These are phyloP conservation scores for Adelges cooleyi DNA, from an alignment of 1,140 invertebrate genomes.

Conservation along the genomic window DNA sequence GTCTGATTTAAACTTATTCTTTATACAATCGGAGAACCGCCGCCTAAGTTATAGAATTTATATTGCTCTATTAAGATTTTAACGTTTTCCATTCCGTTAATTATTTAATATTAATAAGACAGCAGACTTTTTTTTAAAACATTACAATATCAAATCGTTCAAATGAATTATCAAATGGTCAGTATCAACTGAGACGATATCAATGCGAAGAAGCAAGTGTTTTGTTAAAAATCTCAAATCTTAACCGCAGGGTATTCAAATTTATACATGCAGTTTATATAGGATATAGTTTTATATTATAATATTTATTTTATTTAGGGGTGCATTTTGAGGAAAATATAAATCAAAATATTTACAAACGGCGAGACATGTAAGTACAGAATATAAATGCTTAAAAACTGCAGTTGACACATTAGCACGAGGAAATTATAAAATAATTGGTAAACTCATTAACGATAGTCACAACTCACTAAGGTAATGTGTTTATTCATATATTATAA, in stretches of 20 bases:
- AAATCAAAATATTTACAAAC: constrained; percentile 41
- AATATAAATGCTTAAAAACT: constrained; percentile 63
- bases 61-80: too few species aligned
- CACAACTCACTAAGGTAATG: constrained; percentile 64
- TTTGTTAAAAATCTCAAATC: constrained; percentile 55
- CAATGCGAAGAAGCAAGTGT: constrained; percentile 68
- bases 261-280: too few species aligned
- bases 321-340: neutral
- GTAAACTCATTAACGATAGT: constrained; percentile 72
- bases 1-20: too few species aligned
- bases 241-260: constrained; percentile 35
- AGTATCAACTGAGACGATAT: constrained; percentile 66
- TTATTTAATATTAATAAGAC: too few species aligned
- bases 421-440: constrained; percentile 60
- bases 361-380: constrained; percentile 75
- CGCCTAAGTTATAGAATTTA: too few species aligned
- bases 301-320: constrained; percentile 6
- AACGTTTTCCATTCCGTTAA: too few species aligned
- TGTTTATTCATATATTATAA: too few species aligned
- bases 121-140: too few species aligned
- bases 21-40: too few species aligned
- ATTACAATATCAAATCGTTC: constrained; percentile 54
- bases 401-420: constrained; percentile 55
- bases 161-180: constrained; percentile 65
- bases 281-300: neutral